phyloP scores from a whole-genome alignment of 2,113 vertebrate genomes.

The Burhinus bistriatus region DNA sequence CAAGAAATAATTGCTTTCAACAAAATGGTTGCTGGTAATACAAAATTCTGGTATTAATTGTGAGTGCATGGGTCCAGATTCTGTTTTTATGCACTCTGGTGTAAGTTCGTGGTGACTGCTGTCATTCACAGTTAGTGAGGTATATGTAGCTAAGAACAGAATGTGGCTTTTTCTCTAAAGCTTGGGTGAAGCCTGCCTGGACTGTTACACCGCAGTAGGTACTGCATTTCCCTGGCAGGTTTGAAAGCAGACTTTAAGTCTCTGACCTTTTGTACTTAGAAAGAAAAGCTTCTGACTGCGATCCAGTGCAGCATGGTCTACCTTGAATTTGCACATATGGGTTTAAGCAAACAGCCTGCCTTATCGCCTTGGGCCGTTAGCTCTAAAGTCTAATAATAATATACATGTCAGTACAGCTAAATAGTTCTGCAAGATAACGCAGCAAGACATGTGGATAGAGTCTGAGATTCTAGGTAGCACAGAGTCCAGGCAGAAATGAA shows the following conservation, averaged over 20 bases:
- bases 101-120: not conserved
- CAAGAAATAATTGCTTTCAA: slow-evolving; percentile 36
- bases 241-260: not conserved
- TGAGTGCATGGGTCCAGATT: not conserved
- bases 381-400: slow-evolving; percentile 23
- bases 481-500: not conserved
- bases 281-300: not conserved
- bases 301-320: not conserved
- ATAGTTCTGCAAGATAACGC: slow-evolving; percentile 23
- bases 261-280: not conserved
- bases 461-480: not conserved
- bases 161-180: not conserved
- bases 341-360: slow-evolving; percentile 23
- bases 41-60: not conserved
- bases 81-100: not conserved
- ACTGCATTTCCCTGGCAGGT: not conserved
- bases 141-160: not conserved
- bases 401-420: slow-evolving; percentile 35
- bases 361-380: slow-evolving; percentile 28
- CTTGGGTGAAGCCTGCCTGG: not conserved
- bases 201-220: not conserved
- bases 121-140: not conserved
- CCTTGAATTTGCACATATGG: not conserved
- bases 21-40: not conserved
- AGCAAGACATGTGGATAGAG: not conserved